Conservation (phyloP, 2,113 vertebrate genomes). For the Anoura caudifer region DNA sequence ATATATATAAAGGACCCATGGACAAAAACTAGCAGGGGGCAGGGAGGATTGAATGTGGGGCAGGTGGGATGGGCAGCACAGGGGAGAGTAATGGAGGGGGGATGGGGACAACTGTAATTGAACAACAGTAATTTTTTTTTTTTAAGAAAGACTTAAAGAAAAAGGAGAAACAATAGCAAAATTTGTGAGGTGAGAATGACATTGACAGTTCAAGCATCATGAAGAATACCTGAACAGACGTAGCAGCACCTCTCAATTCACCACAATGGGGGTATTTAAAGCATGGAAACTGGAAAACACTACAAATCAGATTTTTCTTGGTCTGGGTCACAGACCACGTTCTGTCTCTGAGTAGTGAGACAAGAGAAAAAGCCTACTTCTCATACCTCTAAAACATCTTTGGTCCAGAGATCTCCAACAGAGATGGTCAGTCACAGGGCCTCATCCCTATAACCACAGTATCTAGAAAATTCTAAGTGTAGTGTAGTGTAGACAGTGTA, state of each 20-base stretch:
- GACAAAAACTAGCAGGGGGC: too few species aligned
- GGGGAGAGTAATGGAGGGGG: too few species aligned
- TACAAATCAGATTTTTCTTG: neutral
- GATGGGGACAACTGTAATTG: too few species aligned
- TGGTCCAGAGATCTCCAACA: neutral
- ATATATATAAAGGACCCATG: too few species aligned
- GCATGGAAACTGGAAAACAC: neutral
- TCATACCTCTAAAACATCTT: neutral
- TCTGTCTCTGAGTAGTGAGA: neutral
- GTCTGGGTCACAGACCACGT: neutral
- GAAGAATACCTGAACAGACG: neutral
- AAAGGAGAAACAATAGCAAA: neutral
- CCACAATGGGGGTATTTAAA: neutral
- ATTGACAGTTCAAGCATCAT: neutral
- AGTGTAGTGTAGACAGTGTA: too few species aligned
- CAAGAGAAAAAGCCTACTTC: neutral
- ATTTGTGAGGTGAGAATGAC: neutral
- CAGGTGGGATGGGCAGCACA: too few species aligned
- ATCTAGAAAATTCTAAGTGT: neutral
- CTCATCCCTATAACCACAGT: neutral
- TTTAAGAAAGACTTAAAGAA: too few species aligned
- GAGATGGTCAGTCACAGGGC: neutral
- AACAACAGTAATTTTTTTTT: too few species aligned
- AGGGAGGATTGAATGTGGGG: too few species aligned
- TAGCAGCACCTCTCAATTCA: neutral